Evolutionary conservation across 1,140 invertebrate species (phyloP).

Genomic region (Panagrolaimus sp.): DNA sequence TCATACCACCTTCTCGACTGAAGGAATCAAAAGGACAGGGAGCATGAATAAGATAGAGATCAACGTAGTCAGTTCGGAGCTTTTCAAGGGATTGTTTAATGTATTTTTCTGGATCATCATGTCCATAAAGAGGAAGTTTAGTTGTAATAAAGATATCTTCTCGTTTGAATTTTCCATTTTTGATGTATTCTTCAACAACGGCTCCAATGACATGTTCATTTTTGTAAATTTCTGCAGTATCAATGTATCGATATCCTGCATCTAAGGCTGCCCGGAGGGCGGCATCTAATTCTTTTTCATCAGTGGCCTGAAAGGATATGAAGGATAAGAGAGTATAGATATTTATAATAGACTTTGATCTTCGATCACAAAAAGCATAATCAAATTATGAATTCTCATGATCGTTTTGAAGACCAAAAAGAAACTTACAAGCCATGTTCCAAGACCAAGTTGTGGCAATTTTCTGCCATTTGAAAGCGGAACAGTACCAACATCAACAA

Average conservation of each 20-base stretch:
- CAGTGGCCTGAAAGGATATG: background rate
- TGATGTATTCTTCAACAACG: slow-evolving; percentile 71
- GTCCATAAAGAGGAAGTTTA: slow-evolving; percentile 61
- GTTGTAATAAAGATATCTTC: slow-evolving; percentile 76
- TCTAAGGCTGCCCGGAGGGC: slow-evolving; percentile 68
- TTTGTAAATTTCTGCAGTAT: slow-evolving; percentile 72
- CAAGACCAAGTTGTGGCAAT: slow-evolving; percentile 39
- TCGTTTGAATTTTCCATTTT: slow-evolving; percentile 68
- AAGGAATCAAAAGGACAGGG: background rate
- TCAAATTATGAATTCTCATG: no score
- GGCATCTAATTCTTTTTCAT: slow-evolving; percentile 62
- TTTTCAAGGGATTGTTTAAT: background rate
- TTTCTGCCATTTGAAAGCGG: slow-evolving; percentile 37
- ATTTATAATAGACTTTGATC: no score
- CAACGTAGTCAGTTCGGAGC: background rate
- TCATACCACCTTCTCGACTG: background rate
- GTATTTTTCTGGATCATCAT: background rate
- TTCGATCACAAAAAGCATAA: no score
- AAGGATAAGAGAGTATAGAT: no score
- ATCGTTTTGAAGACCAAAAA: no score
- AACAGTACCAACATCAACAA: slow-evolving; percentile 20
- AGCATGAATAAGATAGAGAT: background rate
- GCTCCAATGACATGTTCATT: slow-evolving; percentile 74
- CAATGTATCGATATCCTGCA: slow-evolving; percentile 72
- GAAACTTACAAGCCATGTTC: slow-evolving; percentile 28